Conservation (phyloP, 37 sponge, comb jelly and placozoan species). For the Haliclona indistincta region DNA sequence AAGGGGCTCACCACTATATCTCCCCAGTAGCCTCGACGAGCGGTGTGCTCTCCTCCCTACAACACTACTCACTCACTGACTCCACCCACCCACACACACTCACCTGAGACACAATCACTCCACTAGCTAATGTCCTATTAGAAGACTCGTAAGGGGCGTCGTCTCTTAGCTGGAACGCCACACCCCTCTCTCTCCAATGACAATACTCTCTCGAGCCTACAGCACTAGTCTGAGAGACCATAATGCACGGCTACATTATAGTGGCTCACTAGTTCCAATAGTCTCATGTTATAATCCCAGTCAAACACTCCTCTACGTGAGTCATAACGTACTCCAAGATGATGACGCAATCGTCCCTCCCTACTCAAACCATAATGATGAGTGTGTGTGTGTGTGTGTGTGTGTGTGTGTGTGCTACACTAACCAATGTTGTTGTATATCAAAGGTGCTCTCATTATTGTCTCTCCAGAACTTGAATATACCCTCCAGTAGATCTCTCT, state of each 20-base stretch:
- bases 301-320: constrained; percentile 86
- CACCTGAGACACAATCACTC: constrained; percentile 49
- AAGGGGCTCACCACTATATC: constrained; percentile 93
- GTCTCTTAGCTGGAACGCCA: constrained; percentile 78
- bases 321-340: constrained; percentile 90
- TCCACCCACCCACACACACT: not conserved
- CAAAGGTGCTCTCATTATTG: constrained; percentile 49
- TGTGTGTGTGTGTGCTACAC: constrained; percentile 2
- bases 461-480: constrained; percentile 97
- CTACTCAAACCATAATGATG: constrained; percentile 18
- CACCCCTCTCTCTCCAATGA: constrained; percentile 81
- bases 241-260: too few species aligned
- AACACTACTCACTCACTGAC: not conserved
- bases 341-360: constrained; percentile 73
- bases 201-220: constrained; percentile 50
- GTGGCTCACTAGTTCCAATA: constrained; percentile 69
- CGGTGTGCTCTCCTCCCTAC: constrained; percentile 68
- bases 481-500: constrained; percentile 85
- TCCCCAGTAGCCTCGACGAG: constrained; percentile 94
- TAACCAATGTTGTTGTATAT: constrained; percentile 56
- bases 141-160: constrained; percentile 78
- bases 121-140: constrained; percentile 86
- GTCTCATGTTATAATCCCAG: constrained; percentile 97
- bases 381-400: not conserved
- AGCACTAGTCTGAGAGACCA: too few species aligned